Base-by-base conservation (phyloP, 2,797 vertebrate species). In the Taenioides sp. region DNA sequence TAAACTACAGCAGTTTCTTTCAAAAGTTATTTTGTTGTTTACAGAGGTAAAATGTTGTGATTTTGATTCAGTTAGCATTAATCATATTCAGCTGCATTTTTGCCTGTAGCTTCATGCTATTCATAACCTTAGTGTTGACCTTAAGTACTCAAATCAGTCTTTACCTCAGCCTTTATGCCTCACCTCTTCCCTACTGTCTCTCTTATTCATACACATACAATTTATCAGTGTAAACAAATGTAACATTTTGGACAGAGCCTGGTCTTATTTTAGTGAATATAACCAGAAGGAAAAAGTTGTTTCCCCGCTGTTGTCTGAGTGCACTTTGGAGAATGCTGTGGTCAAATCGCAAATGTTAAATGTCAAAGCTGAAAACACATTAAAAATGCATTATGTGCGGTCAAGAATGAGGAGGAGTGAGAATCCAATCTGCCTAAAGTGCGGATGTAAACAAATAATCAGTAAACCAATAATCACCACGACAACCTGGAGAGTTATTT, bases 381-480 rank as follows among this genome's bases (percentile, higher is more conserved):
- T 85, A 87, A 88, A 86, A 88, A 88, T 86, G 75, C 78, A 85
- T 86, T 82, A 79, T 27, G 66, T 80, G 58, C 78, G 74, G 73
- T 76, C 74, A 40, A 34, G 73, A 84, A 83, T 79, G 76, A 82
- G 73, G 47, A 84, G 84, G 79, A 85, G 75, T 80, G 72, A 87
- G 87, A 84, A 87, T 65, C 73, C 76, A 83, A 86, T 88, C 86
- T 81, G 69, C 65, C 50, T 47, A 76, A 84, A 80, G 73, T 83
- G 69, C 62, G 74, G 65, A 73, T 78, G 69, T 77, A 86, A 87
- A 87, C 84, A 84, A 85, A 88, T 84, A 86, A 89, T 81, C 79
- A 74, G 79, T 80, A 82, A 89, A 82, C 74, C 79, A 87, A 85
- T 84, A 88, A 80, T 73, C 65, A 3, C 17, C 58, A 31, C 77